phyloP scores from a whole-genome alignment of 2,797 vertebrate species.

The Helostoma temminkii region DNA sequence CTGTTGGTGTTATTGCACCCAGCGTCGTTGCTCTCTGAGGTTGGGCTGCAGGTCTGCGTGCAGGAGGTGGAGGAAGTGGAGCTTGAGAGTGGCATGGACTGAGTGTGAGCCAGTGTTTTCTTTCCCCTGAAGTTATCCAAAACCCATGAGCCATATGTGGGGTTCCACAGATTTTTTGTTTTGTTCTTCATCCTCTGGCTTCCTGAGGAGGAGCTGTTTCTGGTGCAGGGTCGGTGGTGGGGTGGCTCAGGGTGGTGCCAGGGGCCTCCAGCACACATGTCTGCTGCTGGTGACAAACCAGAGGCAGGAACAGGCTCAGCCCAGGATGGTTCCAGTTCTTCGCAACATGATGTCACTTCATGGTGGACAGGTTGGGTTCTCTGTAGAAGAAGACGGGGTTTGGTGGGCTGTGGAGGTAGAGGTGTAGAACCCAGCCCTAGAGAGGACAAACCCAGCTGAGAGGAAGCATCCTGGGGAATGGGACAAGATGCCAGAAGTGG shows the following conservation, averaged over 20 bases:
- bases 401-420: constrained; percentile 73
- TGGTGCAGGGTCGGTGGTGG: constrained; percentile 75
- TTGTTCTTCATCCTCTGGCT: constrained; percentile 91
- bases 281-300: constrained; percentile 35
- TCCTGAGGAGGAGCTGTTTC: constrained; percentile 80
- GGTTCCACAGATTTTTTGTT: constrained; percentile 95
- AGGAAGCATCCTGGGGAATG: constrained; percentile 74
- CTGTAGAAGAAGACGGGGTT: constrained; percentile 78
- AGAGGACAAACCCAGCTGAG: constrained; percentile 66
- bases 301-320: constrained; percentile 73
- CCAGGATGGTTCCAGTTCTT: constrained; percentile 82
- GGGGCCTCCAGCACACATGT: constrained; percentile 33
- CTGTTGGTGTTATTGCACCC: constrained; percentile 76
- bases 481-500: constrained; percentile 83
- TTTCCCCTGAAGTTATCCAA: constrained; percentile 87
- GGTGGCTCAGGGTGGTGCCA: constrained; percentile 82
- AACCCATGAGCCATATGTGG: constrained; percentile 93
- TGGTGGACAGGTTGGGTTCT: constrained; percentile 78
- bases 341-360: constrained; percentile 81
- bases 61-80: constrained; percentile 41
- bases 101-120: constrained; percentile 82
- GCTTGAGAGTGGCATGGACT: constrained; percentile 84
- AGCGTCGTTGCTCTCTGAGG: constrained; percentile 79
- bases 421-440: constrained; percentile 47
- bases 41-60: constrained; percentile 47